Evolutionary conservation across 2,113 vertebrate genomes (phyloP).

Genomic region (Pseudorectes ferrugineus): DNA sequence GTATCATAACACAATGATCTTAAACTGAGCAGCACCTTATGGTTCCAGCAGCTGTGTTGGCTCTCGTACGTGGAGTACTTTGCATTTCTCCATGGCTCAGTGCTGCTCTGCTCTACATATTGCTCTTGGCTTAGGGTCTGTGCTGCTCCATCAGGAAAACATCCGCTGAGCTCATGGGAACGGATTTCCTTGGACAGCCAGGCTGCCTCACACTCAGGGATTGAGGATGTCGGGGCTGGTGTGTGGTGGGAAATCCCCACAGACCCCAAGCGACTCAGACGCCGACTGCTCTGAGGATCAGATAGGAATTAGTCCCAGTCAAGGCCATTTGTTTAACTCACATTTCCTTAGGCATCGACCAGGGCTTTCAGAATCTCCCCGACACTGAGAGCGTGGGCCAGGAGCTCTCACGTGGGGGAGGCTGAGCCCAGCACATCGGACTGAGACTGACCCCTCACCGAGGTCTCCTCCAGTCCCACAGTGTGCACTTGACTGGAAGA

Average conservation of each 20-base stretch:
- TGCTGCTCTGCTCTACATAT: neutral
- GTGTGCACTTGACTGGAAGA: neutral
- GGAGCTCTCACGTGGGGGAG: neutral
- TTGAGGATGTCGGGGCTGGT: rapidly evolving
- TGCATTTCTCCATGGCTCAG: neutral
- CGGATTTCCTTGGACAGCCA: neutral
- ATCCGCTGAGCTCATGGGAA: neutral
- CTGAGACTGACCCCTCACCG: neutral
- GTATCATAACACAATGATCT: conserved; percentile 27
- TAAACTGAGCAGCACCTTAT: conserved; percentile 46
- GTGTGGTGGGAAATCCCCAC: neutral
- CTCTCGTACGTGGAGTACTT: neutral
- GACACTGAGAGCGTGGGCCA: neutral
- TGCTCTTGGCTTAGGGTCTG: neutral
- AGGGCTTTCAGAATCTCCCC: neutral
- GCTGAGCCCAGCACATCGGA: rapidly evolving
- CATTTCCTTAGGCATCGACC: neutral
- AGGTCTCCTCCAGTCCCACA: neutral
- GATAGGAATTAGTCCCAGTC: neutral
- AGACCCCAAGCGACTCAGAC: too few relatives aligned
- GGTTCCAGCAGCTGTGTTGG: conserved; percentile 51
- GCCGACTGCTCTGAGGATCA: neutral
- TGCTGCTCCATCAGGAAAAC: neutral
- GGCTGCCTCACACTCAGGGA: neutral
- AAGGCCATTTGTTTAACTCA: neutral